Evolutionary conservation across 2,113 vertebrate species (phyloP).

Genomic region (Pelodiscus sinensis): DNA sequence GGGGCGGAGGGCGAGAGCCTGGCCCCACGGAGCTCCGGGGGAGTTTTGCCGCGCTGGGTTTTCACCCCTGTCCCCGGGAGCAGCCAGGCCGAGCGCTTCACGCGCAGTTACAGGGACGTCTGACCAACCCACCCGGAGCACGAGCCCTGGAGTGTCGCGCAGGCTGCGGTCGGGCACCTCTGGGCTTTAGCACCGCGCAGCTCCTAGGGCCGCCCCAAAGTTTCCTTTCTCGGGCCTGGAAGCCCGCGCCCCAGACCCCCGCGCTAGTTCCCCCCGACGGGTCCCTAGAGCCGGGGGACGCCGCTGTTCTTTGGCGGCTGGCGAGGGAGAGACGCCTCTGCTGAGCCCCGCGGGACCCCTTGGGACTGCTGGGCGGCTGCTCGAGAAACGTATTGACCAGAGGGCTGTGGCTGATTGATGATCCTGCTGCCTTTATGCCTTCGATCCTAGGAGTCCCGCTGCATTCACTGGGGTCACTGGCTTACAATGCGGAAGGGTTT

Average conservation of each 20-base stretch:
- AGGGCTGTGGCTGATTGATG: not conserved
- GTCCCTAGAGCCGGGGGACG: too few species aligned
- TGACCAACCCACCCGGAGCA: too few species aligned
- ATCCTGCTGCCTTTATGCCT: slow-evolving; percentile 32
- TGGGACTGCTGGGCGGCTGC: not conserved
- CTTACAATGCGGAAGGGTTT: not conserved
- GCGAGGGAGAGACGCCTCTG: not conserved
- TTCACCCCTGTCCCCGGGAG: not conserved
- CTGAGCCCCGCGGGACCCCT: not conserved
- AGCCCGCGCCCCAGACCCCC: too few species aligned
- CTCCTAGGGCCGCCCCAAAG: too few species aligned
- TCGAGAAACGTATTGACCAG: not conserved
- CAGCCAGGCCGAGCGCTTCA: too few species aligned
- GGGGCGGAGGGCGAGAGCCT: too few species aligned
- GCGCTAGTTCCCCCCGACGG: too few species aligned
- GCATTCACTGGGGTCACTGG: slow-evolving; percentile 44
- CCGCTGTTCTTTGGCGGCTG: too few species aligned
- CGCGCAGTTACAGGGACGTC: too few species aligned
- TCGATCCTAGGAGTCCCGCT: slow-evolving; percentile 26
- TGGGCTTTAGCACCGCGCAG: not conserved
- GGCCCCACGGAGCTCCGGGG: too few species aligned
- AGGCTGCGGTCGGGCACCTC: too few species aligned
- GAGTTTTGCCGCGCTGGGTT: not conserved
- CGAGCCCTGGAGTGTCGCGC: too few species aligned
- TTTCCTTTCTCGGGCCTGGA: not conserved